Evolutionary conservation across 2,797 vertebrate species (phyloP).

Genomic region (Tenualosa ilisha): DNA sequence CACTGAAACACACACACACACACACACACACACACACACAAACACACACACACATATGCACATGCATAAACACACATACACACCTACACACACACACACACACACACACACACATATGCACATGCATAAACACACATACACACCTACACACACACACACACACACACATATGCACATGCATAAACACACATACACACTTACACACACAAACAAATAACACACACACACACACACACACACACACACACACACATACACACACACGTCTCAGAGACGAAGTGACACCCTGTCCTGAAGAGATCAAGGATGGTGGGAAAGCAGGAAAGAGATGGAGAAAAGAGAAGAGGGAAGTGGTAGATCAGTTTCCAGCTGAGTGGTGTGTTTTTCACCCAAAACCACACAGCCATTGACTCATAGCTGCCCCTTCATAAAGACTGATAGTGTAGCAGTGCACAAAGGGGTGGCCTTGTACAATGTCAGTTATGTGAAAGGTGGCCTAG

Average conservation of each 20-base stretch:
- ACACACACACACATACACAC: neutral
- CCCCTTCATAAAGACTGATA: neutral
- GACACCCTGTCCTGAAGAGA: neutral
- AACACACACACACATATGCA: constrained; percentile 32
- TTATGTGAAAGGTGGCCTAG: constrained; percentile 1
- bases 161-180: constrained; percentile 27
- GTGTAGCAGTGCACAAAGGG: neutral
- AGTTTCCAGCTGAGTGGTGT: neutral
- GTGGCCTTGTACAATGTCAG: neutral
- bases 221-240: constrained; percentile 30
- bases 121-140: neutral
- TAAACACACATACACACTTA: constrained; percentile 12
- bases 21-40: constrained; percentile 16
- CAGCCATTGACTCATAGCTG: neutral
- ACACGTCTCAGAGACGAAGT: neutral
- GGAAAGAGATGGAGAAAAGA: neutral
- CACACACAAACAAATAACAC: too few species aligned
- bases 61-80: neutral
- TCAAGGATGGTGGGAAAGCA: constrained; percentile 5
- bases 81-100: constrained; percentile 23
- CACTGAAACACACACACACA: neutral
- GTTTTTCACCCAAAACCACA: neutral
- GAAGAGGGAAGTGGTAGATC: constrained; percentile 1
- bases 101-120: neutral
- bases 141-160: constrained; percentile 20